Conservation (phyloP, 2,113 vertebrate genomes). For the Okapia johnstoni region DNA sequence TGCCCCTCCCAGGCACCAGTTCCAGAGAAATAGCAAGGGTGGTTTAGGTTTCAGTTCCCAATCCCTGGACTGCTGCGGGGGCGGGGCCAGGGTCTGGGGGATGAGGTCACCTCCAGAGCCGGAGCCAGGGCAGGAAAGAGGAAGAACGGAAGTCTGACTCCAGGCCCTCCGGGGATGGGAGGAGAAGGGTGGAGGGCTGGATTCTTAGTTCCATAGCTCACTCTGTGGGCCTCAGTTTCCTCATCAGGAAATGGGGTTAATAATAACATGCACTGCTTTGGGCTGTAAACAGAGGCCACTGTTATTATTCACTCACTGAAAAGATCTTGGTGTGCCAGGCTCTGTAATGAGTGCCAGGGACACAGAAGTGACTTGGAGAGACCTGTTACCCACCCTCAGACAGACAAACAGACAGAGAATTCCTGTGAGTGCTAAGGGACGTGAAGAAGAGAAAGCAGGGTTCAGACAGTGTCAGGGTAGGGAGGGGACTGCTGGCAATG, state of each 20-base stretch:
- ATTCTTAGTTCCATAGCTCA: neutral
- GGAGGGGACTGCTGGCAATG: neutral
- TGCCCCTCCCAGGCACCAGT: neutral
- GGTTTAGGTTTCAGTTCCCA: conserved; percentile 46
- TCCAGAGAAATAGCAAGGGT: neutral
- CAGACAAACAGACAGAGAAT: neutral
- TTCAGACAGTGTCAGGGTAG: neutral
- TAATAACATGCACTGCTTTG: too few relatives aligned
- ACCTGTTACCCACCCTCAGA: neutral
- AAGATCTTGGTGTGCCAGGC: neutral
- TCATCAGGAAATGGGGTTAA: neutral
- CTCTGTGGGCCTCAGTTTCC: neutral
- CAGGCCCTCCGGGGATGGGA: neutral
- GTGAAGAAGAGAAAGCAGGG: neutral
- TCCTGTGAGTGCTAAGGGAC: neutral
- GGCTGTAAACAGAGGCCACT: neutral
- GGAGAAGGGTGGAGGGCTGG: neutral
- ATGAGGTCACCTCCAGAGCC: neutral
- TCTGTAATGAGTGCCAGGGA: neutral
- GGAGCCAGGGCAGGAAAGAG: neutral
- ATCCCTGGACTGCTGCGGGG: neutral
- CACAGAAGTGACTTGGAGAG: too few relatives aligned
- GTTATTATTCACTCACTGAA: neutral
- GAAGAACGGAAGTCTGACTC: neutral
- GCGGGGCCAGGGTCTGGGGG: rapidly evolving